Conservation (phyloP, 2,797 vertebrate species). For the Sebastes umbrosus region DNA sequence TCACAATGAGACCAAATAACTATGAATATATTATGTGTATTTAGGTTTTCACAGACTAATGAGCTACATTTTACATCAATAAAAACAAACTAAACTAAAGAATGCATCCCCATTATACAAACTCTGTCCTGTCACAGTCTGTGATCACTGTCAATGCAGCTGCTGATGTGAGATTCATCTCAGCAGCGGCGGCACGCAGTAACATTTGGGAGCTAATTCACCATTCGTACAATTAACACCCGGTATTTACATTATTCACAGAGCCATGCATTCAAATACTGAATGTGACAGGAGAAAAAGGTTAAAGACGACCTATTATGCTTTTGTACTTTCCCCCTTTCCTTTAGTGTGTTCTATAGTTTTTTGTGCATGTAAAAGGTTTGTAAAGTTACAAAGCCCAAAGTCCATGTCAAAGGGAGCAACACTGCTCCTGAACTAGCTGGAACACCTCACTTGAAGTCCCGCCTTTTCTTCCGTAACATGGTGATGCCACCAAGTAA, state of each 20-base stretch:
- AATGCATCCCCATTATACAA: neutral
- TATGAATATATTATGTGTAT: neutral
- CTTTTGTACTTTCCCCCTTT: too few relatives aligned
- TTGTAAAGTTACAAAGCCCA: too few relatives aligned
- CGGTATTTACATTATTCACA: neutral
- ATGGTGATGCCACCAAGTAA: too few relatives aligned
- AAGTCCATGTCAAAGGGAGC: fast-evolving
- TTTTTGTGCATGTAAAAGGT: too few relatives aligned
- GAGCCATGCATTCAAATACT: neutral
- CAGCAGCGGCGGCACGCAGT: neutral
- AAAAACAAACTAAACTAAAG: neutral
- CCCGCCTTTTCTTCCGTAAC: too few relatives aligned
- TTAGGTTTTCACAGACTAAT: neutral
- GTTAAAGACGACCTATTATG: too few relatives aligned
- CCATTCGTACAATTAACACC: neutral
- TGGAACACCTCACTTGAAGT: too few relatives aligned
- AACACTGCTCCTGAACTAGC: too few relatives aligned
- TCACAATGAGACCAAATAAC: neutral
- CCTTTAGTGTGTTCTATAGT: too few relatives aligned
- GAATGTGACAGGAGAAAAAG: neutral
- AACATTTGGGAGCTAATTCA: neutral
- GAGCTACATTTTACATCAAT: neutral
- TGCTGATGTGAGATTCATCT: neutral
- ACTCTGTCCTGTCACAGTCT: neutral
- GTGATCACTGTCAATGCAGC: neutral